Conservation (phyloP, 2,888 invertebrate genomes). For the Bursaphelenchus okinawaensis region DNA sequence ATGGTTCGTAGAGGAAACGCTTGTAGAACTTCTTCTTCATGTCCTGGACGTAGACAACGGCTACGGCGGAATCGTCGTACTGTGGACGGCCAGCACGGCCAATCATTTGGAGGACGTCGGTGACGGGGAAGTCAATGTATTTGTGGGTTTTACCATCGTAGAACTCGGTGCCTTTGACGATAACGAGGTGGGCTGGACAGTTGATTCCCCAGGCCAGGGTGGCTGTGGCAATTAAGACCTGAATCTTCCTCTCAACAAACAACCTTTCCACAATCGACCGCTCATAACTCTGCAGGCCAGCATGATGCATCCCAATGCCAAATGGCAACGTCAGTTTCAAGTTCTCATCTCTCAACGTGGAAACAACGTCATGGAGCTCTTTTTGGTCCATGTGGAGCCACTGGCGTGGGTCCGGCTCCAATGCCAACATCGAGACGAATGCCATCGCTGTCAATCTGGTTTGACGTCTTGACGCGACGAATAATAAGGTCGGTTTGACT, state of each 20-base stretch:
- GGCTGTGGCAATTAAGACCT: slow-evolving; percentile 88
- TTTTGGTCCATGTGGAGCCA: slow-evolving; percentile 74
- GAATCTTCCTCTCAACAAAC: slow-evolving; percentile 31
- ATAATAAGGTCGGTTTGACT: slow-evolving; percentile 80
- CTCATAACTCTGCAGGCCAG: slow-evolving; percentile 87
- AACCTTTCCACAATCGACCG: slow-evolving; percentile 74
- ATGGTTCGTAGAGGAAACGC: slow-evolving; percentile 96
- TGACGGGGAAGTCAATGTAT: slow-evolving; percentile 98
- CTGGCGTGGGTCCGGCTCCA: slow-evolving; percentile 85
- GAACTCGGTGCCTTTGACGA: slow-evolving; percentile 98
- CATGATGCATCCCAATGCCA: slow-evolving; percentile 97
- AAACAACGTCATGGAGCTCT: slow-evolving; percentile 68
- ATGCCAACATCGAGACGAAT: slow-evolving; percentile 78
- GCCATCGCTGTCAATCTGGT: slow-evolving; percentile 92
- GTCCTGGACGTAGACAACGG: slow-evolving; percentile 75
- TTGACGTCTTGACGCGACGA: slow-evolving; percentile 91
- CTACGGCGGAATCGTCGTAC: slow-evolving; percentile 79
- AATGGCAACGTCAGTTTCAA: slow-evolving; percentile 86
- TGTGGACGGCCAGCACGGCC: slow-evolving; percentile 95
- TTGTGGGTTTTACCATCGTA: slow-evolving; percentile 91
- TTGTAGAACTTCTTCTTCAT: slow-evolving; percentile 88
- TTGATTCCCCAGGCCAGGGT: slow-evolving; percentile 99
- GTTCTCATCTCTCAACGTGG: slow-evolving; percentile 72
- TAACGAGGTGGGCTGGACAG: slow-evolving; percentile 92
- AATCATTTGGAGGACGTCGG: slow-evolving; percentile 99